Base-by-base conservation (phyloP, 2,113 vertebrate genomes). In the Craseonycteris thonglongyai region DNA sequence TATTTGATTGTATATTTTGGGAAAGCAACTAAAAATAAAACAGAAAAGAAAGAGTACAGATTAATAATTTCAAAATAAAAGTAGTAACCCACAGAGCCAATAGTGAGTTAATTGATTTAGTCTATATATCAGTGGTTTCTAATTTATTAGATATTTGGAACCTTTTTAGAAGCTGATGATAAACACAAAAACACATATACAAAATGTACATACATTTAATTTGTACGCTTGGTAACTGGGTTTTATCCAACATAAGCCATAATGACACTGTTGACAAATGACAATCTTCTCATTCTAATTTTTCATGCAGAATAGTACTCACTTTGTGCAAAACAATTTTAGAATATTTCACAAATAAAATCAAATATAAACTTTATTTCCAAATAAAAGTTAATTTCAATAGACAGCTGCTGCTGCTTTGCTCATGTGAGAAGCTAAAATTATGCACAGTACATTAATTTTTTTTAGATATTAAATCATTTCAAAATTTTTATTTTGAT, bases 361-460 rank as follows among this genome's bases (percentile, higher is more conserved):
- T n/a, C 47, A 90, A 87, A 95, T 88, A 75, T 74, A 78, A 76
- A 21, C 16, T 92, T 94, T 78, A 89, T 86, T 93, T 93, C 87
- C 61, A 12, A 33, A 86, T 71, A 80, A 74, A 85, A 91, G 47
- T 93, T 89, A 69, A 66, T 85, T 56, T 93, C 12, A 91, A 72
- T 45, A 81, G 15, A 93, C 33, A 78, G 40, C 66, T 94, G 54
- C 3, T 75, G 0, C 59, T 68, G 11, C 80, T 84, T 71, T 35
- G 19, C 28, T 86, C 72, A 54, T 68, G 11, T 90, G 45, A 85
- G n/a, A 80, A 85, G 28, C 59, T 45, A 63, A 86, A 93, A 89
- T 61, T 38, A 54, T 56, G 33, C 26, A 74, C n/a, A 38, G 24
- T 35, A 38, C 19, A 61, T 49, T 78, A 71, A 66, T n/a, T n/a